Base-by-base conservation (phyloP, 2,113 vertebrate genomes). In the Heloderma charlesbogerti region DNA sequence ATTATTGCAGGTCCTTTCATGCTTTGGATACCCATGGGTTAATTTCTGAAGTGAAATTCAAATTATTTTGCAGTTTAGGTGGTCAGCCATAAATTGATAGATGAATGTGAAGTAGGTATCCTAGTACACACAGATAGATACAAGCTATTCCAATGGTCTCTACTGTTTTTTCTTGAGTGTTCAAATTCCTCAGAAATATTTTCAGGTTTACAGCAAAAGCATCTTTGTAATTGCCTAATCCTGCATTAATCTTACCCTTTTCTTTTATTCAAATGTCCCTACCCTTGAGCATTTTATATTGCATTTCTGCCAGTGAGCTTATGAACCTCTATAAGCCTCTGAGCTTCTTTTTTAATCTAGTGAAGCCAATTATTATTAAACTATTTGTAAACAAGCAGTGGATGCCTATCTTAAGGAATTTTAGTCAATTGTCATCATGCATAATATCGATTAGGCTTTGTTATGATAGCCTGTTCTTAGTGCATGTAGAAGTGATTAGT, bases 371-470 rank as follows among this genome's bases (percentile, higher is more conserved):
- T 96, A 91, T 89, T 88, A 60, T 91, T 94, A 94, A 89, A 90
- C 93, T 96, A 94, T 94, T 86, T 92, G 74, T 95, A 94, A 97
- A 75, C 43, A 90, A 95, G 88, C 96, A 90, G 88, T 94, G 72
- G 94, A 92, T 69, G 84, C 84, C 81, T 94, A 92, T 95, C 95
- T 87, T 93, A 89, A 92, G 22, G 83, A 93, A 84, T 92, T 96
- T 92, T 63, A 91, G 72, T 96, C 95, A 96, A 92, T 97, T 93
- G 29, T 88, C 0, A 74, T 95, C 93, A 92, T 94, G 67, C 43
- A 63, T 94, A 0, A 0, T 95, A 95, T 97, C 97, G 95, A 96
- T 96, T 93, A 90, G 82, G 22, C 67, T 96, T 94, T 95, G 34
- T 94, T 95, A 87, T 89, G 92, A 91, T 84, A 75, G 4, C 22